These are phyloP conservation scores for Cetoscarus ocellatus DNA, from an alignment of 2,797 vertebrate genomes.

Conservation along the genomic window DNA sequence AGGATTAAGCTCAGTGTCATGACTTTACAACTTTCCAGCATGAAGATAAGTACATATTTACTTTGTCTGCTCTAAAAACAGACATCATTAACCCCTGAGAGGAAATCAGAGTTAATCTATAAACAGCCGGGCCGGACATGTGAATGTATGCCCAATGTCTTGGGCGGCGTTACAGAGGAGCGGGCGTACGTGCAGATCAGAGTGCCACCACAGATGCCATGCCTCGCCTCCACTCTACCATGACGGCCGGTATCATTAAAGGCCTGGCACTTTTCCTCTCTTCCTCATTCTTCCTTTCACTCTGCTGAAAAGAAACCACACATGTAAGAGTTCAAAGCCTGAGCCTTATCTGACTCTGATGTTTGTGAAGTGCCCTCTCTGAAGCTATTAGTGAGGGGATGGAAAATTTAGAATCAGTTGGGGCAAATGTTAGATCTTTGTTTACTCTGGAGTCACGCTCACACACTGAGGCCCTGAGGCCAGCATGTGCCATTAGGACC, in stretches of 20 bases:
- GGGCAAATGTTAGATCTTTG: constrained; percentile 43
- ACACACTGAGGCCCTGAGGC: constrained; percentile 13
- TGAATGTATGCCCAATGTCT: constrained; percentile 20
- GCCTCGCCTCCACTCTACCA: constrained; percentile 53
- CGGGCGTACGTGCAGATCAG: constrained; percentile 65
- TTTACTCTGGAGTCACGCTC: constrained; percentile 58
- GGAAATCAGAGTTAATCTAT: constrained; percentile 20
- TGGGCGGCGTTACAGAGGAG: constrained; percentile 9
- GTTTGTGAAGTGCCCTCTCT: constrained; percentile 20
- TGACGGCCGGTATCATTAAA: constrained; percentile 23
- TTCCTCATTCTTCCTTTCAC: constrained; percentile 4
- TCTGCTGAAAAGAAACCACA: constrained; percentile 1
- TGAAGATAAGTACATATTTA: background rate
- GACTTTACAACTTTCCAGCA: too few species aligned
- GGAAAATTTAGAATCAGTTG: constrained; percentile 25
- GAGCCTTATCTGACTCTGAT: constrained; percentile 31
- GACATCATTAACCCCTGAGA: background rate
- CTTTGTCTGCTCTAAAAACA: constrained; percentile 5
- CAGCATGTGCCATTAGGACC: constrained; percentile 39
- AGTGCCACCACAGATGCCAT: constrained; percentile 58
- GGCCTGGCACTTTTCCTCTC: background rate
- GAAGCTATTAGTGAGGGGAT: constrained; percentile 7
- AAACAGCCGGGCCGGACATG: constrained; percentile 31
- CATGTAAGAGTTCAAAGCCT: constrained; percentile 35
- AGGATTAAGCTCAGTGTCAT: background rate